Base-by-base conservation (phyloP, 1,140 invertebrate genomes). In the Atta cephalotes region DNA sequence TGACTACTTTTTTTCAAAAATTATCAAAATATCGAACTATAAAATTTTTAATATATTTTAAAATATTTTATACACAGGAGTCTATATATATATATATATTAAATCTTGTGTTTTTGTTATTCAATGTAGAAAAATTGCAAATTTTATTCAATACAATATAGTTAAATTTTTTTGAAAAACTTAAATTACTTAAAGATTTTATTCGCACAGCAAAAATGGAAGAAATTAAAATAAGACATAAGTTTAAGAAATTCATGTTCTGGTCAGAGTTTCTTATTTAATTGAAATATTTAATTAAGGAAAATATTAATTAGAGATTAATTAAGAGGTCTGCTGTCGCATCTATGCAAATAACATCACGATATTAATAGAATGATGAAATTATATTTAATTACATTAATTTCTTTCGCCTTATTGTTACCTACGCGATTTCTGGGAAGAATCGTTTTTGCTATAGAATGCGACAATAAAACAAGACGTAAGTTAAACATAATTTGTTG, bases 391-490 rank as follows among this genome's bases (percentile, higher is more conserved):
- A 82, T 60, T 60, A 39, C 31, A 9, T 0, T 12, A 14, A 14
- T 4, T 12, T 56, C n/a, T 4, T 12, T 56, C 28, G 16, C 9
- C n/a, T 84, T 45, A 16, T 7, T 60, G 62, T 6, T 16, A 78
- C 6, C n/a, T 68, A 14, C 9, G 51, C 51, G 21, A 58, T 74
- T 82, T 82, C 56, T 82, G 14, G 7, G 39, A 82, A 74, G 39
- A 82, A 74, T 16, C 25, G 12, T 9, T 58, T 28, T 60, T 16
- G 18, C 14, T 16, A 16, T 45, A 65, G 14, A 14, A 31, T 78
- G 60, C 18, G 58, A 31, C 14, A 65, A 85, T 78, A 85, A 85
- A 85, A 45, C 84, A 68, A 86, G 78, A 70, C 14, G 63, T 56
- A 70, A 66, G 58, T 70, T 31, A 87, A 85, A 85, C 66, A 65